Evolutionary conservation across 2,113 vertebrate genomes (phyloP).

Genomic region (Tamias sibiricus): DNA sequence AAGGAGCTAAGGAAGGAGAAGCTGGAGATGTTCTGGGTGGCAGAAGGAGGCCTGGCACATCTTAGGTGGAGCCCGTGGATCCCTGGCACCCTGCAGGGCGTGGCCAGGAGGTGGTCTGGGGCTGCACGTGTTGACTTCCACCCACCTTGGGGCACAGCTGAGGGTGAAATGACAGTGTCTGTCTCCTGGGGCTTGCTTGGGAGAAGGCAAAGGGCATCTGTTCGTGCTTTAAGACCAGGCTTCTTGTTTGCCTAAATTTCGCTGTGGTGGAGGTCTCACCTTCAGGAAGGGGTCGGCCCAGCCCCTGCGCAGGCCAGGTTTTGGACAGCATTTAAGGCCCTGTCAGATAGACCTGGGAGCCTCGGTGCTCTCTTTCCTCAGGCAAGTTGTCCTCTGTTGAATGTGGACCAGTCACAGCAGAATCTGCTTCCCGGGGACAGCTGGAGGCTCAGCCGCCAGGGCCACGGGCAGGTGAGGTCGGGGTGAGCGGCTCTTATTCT

Average conservation of each 20-base stretch:
- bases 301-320: not conserved
- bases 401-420: not conserved
- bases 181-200: not conserved
- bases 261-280: accelerated
- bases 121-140: accelerated
- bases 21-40: not conserved
- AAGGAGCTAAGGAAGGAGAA: not conserved
- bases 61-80: not conserved
- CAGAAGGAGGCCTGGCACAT: not conserved
- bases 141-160: accelerated
- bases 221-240: too few species aligned
- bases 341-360: not conserved
- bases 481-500: too few species aligned
- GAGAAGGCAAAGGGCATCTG: not conserved
- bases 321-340: not conserved
- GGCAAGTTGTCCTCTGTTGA: not conserved
- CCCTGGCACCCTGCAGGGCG: accelerated
- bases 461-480: too few species aligned
- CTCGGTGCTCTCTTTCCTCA: not conserved
- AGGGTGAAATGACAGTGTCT: not conserved
- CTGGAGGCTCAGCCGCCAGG: not conserved
- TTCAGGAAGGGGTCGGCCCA: accelerated
- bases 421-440: not conserved
- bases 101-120: not conserved
- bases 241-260: not conserved